Evolutionary conservation across 2,797 vertebrate genomes (phyloP), one percentile per base, ranked within the genome.

Genomic region (Limosa lapponica): DNA sequence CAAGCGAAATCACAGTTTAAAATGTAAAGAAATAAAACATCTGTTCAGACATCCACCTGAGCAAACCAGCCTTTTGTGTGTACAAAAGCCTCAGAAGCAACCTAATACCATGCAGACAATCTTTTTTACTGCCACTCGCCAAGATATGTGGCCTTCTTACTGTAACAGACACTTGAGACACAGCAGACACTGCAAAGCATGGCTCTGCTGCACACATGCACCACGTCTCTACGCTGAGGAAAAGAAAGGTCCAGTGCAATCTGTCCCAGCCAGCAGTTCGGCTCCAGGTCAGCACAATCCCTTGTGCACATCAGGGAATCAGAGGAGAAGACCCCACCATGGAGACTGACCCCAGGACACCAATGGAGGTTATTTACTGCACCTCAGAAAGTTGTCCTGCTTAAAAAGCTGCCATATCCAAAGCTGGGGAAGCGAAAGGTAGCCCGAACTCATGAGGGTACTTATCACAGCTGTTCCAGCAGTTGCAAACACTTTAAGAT

Each of bases 301-400:
- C 30, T 64, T 4, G 1, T 16, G 10, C 17, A 5, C 7, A 3
- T 11, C 48, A 70, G 28, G 27, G 20, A 72, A 58, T 1, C 2
- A 2, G 22, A 66, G 39, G 13, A 81, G 19, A 52, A 55, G 13
- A 34, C 15, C 16, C 49, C 11, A 6, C 12, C 0, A 0, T 16
- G 27, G 22, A 66, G 27, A 66, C 24, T 0, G 9, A 55, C 11
- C 18, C 22, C 44, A n/a, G 8, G 18, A 59, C 2, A 32, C 11
- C n/a, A 20, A 19, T 14, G 12, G 16, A 69, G 8, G 43, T 69
- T 74, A 16, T 65, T 57, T 57, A 30, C 32, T 7, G 1, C 22
- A 24, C 18, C 41, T 82, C 30, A 62, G 37, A 58, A 72, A 75
- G 25, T 3, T 62, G 15, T 25, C 5, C 36, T 51, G 73, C 24